A percentile compares a stretch with the other conserved stretches of the same genome.
phyloP scores from a whole-genome alignment of 2,797 vertebrate species.

The Australoheros facetus region DNA sequence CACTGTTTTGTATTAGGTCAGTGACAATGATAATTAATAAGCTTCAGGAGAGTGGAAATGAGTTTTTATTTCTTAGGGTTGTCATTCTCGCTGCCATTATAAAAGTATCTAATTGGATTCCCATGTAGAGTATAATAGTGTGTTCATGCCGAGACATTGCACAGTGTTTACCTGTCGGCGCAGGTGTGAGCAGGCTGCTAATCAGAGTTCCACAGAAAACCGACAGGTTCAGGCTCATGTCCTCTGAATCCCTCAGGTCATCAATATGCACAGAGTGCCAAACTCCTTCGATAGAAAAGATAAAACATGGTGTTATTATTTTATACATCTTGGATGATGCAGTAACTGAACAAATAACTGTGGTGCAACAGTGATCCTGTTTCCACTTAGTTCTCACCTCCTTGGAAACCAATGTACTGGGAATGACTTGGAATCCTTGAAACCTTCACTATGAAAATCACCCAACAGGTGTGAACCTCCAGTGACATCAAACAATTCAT shows the following conservation, averaged over 20 bases:
- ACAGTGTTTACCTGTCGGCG: slow-evolving; percentile 52
- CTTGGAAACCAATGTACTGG: slow-evolving; percentile 83
- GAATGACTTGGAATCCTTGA: slow-evolving; percentile 73
- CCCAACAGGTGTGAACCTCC: slow-evolving; percentile 56
- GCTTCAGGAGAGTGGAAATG: neutral
- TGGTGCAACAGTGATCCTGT: neutral
- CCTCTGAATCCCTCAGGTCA: slow-evolving; percentile 79
- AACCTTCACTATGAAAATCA: slow-evolving; percentile 81
- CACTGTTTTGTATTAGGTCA: neutral
- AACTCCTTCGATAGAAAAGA: slow-evolving; percentile 58
- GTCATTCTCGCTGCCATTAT: rapidly evolving
- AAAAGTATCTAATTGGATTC: neutral
- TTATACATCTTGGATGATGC: neutral
- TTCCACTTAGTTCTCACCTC: slow-evolving; percentile 65
- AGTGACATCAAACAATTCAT: slow-evolving; percentile 78
- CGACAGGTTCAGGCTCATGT: slow-evolving; percentile 79
- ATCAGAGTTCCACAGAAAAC: slow-evolving; percentile 77
- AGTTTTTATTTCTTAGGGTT: neutral
- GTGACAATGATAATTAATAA: neutral
- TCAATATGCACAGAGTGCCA: slow-evolving; percentile 82
- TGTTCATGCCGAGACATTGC: neutral
- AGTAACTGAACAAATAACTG: neutral
- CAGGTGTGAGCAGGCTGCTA: slow-evolving; percentile 70
- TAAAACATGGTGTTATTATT: slow-evolving; percentile 1
- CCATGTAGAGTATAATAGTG: neutral